Conservation (phyloP, 2,113 vertebrate genomes). For the Campylomormyrus tamandua region DNA sequence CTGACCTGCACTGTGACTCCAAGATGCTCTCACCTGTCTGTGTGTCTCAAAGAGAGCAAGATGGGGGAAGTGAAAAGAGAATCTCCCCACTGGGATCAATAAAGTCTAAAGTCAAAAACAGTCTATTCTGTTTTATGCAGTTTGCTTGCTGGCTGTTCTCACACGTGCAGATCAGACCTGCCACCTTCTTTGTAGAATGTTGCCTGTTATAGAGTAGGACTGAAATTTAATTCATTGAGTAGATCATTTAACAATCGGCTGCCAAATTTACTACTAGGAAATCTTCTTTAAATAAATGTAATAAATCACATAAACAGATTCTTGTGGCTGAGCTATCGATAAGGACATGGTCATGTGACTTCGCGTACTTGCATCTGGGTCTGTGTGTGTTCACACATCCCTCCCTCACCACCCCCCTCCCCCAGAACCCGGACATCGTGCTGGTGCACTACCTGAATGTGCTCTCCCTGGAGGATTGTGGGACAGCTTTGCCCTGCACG, state of each 20-base stretch:
- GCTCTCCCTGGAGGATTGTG: conserved; percentile 77
- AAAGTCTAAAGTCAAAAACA: background rate
- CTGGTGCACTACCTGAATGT: conserved; percentile 89
- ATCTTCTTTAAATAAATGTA: background rate
- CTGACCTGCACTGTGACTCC: background rate
- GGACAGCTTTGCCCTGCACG: conserved; percentile 69
- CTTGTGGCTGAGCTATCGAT: conserved; percentile 53
- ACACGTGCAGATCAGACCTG: background rate
- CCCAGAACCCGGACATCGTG: conserved; percentile 85
- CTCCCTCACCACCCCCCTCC: conserved; percentile 16
- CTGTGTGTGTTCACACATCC: background rate
- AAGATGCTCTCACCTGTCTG: background rate
- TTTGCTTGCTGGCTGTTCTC: background rate
- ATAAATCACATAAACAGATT: conserved; percentile 46
- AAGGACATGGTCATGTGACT: background rate
- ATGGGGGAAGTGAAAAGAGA: background rate
- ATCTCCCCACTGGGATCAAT: background rate
- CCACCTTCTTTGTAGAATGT: background rate
- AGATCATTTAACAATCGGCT: background rate
- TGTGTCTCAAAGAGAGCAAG: background rate
- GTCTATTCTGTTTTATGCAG: background rate
- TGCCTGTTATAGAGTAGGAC: background rate
- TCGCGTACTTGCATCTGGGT: no score
- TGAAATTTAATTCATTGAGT: background rate
- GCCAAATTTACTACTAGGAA: background rate